Evolutionary conservation across 2,113 vertebrate species (phyloP).

Genomic region (Oryzias celebensis): DNA sequence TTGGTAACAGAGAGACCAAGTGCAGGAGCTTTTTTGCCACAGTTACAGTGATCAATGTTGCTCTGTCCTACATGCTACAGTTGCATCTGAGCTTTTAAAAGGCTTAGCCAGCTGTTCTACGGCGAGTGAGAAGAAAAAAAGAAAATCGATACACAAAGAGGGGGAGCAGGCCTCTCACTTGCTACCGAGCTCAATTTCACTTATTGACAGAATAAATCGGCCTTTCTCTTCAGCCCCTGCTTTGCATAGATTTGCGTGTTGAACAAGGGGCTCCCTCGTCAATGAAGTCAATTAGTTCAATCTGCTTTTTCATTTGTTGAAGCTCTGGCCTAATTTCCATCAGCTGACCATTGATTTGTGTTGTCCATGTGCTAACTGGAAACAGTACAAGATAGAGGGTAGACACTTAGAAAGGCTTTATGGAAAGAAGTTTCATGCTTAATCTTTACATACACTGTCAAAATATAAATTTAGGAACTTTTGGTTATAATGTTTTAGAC

Average conservation of each 20-base stretch:
- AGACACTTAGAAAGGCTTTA: conserved; percentile 3
- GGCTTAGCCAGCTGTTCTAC: conserved; percentile 40
- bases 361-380: conserved; percentile 4
- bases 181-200: conserved; percentile 23
- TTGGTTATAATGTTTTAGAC: no score
- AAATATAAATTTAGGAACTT: no score
- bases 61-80: conserved; percentile 55
- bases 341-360: conserved; percentile 19
- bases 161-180: not conserved
- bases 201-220: conserved; percentile 22
- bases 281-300: conserved; percentile 19
- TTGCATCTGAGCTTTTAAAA: conserved; percentile 55
- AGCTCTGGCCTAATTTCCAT: conserved; percentile 19
- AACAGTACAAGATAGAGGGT: not conserved
- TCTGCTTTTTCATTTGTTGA: conserved; percentile 14
- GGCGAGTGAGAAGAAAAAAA: not conserved
- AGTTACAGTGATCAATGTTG: conserved; percentile 35
- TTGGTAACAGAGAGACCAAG: conserved; percentile 21
- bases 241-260: conserved; percentile 11
- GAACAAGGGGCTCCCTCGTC: conserved; percentile 13
- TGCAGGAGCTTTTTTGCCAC: conserved; percentile 25
- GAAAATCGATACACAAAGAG: conserved; percentile 35
- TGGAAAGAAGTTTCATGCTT: not conserved
- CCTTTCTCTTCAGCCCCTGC: conserved; percentile 8
- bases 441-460: no score